phyloP scores from a whole-genome alignment of 2,113 vertebrate species.

The Semnornis frantzii region DNA sequence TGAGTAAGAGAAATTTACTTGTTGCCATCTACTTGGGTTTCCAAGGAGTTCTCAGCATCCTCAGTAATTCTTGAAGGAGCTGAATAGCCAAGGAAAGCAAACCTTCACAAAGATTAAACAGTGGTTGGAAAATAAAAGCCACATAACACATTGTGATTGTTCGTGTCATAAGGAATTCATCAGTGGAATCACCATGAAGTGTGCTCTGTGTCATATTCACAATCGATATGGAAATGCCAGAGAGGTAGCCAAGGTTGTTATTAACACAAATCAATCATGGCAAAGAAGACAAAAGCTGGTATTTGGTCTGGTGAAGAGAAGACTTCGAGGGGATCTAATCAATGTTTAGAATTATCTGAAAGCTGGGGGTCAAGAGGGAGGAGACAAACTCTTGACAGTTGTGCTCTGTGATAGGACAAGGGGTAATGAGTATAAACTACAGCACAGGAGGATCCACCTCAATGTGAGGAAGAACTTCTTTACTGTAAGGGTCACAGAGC shows the following conservation, averaged over 20 bases:
- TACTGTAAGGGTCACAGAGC: no score
- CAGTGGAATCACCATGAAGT: neutral
- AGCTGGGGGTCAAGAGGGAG: no score
- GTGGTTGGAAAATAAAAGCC: neutral
- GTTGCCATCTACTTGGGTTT: neutral
- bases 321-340: no score
- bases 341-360: no score
- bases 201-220: neutral
- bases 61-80: neutral
- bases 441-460: no score
- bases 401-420: no score
- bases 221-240: neutral
- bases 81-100: neutral
- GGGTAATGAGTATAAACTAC: no score
- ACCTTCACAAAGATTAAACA: neutral
- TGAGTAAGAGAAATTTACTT: neutral
- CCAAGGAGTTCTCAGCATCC: neutral
- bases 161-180: neutral
- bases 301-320: no score
- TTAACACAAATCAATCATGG: neutral
- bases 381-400: no score
- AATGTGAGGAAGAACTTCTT: no score
- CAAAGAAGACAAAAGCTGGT: neutral
- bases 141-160: neutral
- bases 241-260: neutral